Conservation (phyloP, 2,113 vertebrate species). For the Apodemus speciosus region DNA sequence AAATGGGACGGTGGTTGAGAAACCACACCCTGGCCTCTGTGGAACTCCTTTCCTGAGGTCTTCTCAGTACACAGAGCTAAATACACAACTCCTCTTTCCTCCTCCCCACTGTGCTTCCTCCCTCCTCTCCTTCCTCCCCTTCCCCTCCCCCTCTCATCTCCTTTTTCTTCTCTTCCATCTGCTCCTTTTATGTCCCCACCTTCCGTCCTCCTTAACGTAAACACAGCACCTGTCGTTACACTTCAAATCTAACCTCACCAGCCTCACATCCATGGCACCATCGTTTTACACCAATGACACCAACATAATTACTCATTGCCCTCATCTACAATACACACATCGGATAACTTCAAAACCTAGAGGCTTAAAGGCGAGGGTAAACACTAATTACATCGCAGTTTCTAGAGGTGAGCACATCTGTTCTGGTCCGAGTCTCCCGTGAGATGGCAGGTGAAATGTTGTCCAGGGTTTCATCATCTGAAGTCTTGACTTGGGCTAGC, state of each 20-base stretch:
- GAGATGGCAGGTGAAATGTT: background rate
- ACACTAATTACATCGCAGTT: background rate
- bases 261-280: background rate
- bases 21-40: background rate
- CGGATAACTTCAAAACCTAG: background rate
- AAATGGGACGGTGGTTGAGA: background rate
- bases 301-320: background rate
- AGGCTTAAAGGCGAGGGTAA: background rate
- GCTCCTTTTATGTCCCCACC: background rate
- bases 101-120: background rate
- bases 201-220: background rate
- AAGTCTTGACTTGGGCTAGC: background rate
- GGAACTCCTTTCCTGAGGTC: background rate
- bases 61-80: constrained; percentile 35
- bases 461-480: background rate
- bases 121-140: background rate
- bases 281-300: background rate
- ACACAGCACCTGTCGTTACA: background rate
- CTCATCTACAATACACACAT: background rate
- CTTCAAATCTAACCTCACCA: background rate
- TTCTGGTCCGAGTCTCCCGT: background rate
- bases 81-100: background rate
- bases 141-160: no score
- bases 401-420: background rate
- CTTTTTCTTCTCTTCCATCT: background rate